Percentiles rank a stretch among this genome's conserved stretches.
Conservation (phyloP, 2,888 invertebrate species). For the Drosophila niveifrons region DNA sequence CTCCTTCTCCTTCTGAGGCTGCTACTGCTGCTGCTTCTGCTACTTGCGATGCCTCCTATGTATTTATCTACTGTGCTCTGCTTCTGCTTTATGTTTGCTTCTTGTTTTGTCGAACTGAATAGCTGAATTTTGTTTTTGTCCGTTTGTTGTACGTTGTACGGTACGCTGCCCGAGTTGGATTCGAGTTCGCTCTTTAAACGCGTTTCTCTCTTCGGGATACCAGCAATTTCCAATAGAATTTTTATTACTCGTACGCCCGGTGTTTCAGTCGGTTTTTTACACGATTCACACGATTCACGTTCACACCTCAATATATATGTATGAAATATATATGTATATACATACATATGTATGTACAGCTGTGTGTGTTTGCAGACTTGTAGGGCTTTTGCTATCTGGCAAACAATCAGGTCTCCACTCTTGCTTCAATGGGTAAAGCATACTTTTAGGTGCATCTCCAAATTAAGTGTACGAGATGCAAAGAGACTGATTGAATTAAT, state of each 20-base stretch:
- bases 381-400: conserved; percentile 10
- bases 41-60: neutral
- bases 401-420: neutral
- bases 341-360: neutral
- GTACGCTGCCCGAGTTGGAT: neutral
- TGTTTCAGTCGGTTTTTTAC: conserved; percentile 21
- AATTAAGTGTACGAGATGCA: conserved; percentile 2
- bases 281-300: conserved; percentile 6
- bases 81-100: neutral
- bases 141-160: conserved; percentile 29
- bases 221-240: conserved; percentile 24
- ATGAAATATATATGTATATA: neutral
- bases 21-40: neutral
- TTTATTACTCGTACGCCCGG: conserved; percentile 30
- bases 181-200: conserved; percentile 21
- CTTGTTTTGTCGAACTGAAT: neutral
- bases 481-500: conserved; percentile 15
- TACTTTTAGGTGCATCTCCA: neutral
- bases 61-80: conserved; percentile 1
- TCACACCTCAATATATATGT: conserved; percentile 19
- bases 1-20: neutral
- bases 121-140: conserved; percentile 27
- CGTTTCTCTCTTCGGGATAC: neutral
- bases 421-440: neutral
- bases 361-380: conserved; percentile 8